Evolutionary conservation across 2,888 invertebrate genomes (phyloP), one percentile per base, ranked within the genome.

Genomic region (Tetragnatha montana): DNA sequence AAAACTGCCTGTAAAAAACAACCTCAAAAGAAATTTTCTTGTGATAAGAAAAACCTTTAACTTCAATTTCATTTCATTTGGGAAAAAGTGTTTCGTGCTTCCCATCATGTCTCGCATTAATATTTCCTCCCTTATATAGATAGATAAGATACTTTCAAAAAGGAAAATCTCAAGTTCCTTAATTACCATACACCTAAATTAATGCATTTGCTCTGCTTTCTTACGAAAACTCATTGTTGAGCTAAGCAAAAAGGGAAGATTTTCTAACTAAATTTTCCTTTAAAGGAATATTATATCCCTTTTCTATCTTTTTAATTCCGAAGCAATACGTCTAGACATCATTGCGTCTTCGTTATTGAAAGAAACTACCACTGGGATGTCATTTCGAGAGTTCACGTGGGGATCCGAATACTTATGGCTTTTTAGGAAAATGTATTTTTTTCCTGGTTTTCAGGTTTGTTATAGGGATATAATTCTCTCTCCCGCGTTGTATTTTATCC

Each of bases 321-420:
- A 17, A 8, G 60, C 60, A 60, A 17, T 17, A 6, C 35, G 73
- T 14, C 22, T 3, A 73, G 51, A 8, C 60, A 51, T 60, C 19
- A n/a, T 60, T 8, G 47, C 49, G 17, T 71, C 50, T 73, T 86
- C 73, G 79, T 86, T 86, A 79, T 86, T 86, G 79, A 86, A 86
- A 86, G 71, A 75, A 79, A 71, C 71, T 51, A 60, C 10, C 35
- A 51, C 51, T 17, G 17, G 17, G 51, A 74, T 60, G 78, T 73
- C 71, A n/a, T 68, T 8, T n/a, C 7, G 85, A 60, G 85, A 60
- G n/a, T 79, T 79, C 85, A 86, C 85, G 73, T 35, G n/a, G 85
- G 17, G 85, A 47, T 79, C 17, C 74, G 47, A 76, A n/a, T 47
- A 71, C 79, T 60, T 51, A 79, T 51, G 12, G 71, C 73, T 79